Conservation (phyloP, 1,140 invertebrate species). For the Bicyclus anynana region DNA sequence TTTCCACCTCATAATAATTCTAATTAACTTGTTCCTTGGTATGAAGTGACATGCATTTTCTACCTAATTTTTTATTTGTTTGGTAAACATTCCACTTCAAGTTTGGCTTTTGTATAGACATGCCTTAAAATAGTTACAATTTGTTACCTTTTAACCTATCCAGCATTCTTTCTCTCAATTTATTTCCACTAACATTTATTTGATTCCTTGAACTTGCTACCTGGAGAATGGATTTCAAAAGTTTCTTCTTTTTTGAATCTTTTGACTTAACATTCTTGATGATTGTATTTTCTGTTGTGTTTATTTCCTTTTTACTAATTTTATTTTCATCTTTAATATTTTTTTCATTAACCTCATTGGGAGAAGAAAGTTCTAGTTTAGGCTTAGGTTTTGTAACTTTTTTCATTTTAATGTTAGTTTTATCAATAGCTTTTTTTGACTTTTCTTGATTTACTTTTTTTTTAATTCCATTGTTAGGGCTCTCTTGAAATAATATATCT, state of each 20-base stretch:
- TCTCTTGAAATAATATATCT: slow-evolving; percentile 36
- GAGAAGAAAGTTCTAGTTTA: neutral
- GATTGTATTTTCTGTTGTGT: slow-evolving; percentile 4
- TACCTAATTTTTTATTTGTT: no score
- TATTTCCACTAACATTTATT: slow-evolving; percentile 44
- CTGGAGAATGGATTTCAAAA: neutral
- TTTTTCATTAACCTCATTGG: neutral
- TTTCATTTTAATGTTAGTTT: neutral
- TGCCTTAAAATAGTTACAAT: neutral
- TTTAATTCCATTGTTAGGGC: slow-evolving; percentile 16
- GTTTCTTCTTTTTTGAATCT: slow-evolving; percentile 31
- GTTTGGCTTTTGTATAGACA: no score
- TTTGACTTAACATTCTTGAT: neutral
- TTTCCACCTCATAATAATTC: no score
- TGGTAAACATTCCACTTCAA: no score
- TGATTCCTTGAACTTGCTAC: slow-evolving; percentile 34
- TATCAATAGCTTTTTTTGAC: neutral
- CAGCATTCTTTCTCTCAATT: slow-evolving; percentile 66
- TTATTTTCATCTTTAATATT: slow-evolving; percentile 3
- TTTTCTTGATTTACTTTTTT: slow-evolving; percentile 11
- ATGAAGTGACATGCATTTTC: no score
- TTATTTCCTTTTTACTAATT: slow-evolving; percentile 14
- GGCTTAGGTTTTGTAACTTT: neutral
- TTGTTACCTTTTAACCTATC: slow-evolving; percentile 65
- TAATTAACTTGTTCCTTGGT: no score